A percentile compares a stretch with the other conserved stretches of the same genome.
Conservation (phyloP, 2,888 invertebrate species). For the Allophyes oxyacanthae region DNA sequence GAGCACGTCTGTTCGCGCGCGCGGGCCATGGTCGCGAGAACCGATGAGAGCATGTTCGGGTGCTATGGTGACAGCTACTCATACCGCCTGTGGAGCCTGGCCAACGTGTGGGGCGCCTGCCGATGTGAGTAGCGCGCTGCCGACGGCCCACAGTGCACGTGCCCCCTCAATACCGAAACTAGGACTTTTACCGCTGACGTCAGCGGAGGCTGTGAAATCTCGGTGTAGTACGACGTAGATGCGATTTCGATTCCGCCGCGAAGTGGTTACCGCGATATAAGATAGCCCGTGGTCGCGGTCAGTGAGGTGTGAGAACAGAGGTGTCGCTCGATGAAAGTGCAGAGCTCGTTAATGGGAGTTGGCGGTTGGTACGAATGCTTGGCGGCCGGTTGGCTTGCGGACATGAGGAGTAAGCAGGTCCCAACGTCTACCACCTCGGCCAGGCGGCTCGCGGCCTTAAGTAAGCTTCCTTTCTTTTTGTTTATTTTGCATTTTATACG, state of each 20-base stretch:
- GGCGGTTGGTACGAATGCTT: slow-evolving; percentile 86
- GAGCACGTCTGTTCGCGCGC: slow-evolving; percentile 83
- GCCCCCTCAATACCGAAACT: slow-evolving; percentile 50
- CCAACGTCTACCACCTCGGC: slow-evolving; percentile 87
- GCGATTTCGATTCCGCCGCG: slow-evolving; percentile 66
- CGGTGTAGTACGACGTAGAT: slow-evolving; percentile 74
- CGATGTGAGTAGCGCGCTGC: slow-evolving; percentile 91
- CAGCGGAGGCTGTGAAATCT: slow-evolving; percentile 76
- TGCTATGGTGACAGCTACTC: slow-evolving; percentile 93
- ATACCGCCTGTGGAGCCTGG: slow-evolving; percentile 93
- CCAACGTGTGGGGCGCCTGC: slow-evolving; percentile 93
- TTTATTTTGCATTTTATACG: slow-evolving; percentile 80
- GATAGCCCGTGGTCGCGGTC: slow-evolving; percentile 61
- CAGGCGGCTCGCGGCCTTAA: slow-evolving; percentile 88
- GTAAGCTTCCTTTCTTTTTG: slow-evolving; percentile 88
- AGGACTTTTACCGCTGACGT: slow-evolving; percentile 75
- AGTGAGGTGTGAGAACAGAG: slow-evolving; percentile 76
- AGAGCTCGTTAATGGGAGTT: slow-evolving; percentile 87
- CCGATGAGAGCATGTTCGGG: slow-evolving; percentile 93
- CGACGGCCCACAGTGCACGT: slow-evolving; percentile 61
- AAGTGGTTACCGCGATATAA: slow-evolving; percentile 65
- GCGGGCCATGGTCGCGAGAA: slow-evolving; percentile 95
- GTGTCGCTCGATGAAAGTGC: slow-evolving; percentile 86
- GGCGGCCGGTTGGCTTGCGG: slow-evolving; percentile 87
- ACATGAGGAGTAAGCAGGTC: slow-evolving; percentile 89